Evolutionary conservation across 2,113 vertebrate species (phyloP).

Genomic region (Orientallactaga bullata): DNA sequence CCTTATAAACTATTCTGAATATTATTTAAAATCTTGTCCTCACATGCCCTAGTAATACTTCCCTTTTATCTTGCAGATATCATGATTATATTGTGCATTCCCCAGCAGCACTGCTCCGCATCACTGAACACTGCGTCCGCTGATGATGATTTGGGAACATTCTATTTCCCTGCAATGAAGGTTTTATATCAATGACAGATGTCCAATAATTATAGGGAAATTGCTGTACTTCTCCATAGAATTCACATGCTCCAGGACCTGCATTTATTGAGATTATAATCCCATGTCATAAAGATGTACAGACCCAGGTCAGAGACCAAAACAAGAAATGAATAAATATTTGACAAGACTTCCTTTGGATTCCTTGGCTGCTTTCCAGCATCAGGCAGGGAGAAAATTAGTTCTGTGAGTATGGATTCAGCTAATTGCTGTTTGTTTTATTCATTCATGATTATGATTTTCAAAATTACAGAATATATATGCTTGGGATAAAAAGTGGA

Average conservation of each 20-base stretch:
- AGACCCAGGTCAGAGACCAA: slow-evolving; percentile 22
- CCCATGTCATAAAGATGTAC: neutral
- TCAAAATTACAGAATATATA: neutral
- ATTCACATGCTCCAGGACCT: slow-evolving; percentile 28
- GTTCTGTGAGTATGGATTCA: neutral
- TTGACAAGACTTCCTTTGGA: slow-evolving; percentile 39
- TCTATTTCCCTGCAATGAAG: slow-evolving; percentile 69
- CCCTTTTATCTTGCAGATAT: slow-evolving; percentile 42
- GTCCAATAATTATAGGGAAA: slow-evolving; percentile 70
- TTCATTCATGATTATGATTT: slow-evolving; percentile 4
- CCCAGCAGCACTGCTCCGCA: slow-evolving; percentile 28
- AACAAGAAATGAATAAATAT: slow-evolving; percentile 5
- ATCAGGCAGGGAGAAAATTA: neutral
- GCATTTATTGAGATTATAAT: slow-evolving; percentile 33
- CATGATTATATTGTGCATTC: slow-evolving; percentile 37
- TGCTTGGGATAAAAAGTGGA: slow-evolving; percentile 31
- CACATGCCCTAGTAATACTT: neutral
- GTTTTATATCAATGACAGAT: slow-evolving; percentile 66
- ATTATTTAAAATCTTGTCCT: slow-evolving; percentile 31
- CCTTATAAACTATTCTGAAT: slow-evolving; percentile 29
- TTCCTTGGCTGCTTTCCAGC: neutral
- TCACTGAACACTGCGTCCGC: slow-evolving; percentile 55
- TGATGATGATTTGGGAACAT: slow-evolving; percentile 58
- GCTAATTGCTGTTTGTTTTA: neutral
- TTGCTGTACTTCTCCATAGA: slow-evolving; percentile 56